Evolutionary conservation across 2,797 vertebrate species (phyloP).

Genomic region (Artibeus lituratus): DNA sequence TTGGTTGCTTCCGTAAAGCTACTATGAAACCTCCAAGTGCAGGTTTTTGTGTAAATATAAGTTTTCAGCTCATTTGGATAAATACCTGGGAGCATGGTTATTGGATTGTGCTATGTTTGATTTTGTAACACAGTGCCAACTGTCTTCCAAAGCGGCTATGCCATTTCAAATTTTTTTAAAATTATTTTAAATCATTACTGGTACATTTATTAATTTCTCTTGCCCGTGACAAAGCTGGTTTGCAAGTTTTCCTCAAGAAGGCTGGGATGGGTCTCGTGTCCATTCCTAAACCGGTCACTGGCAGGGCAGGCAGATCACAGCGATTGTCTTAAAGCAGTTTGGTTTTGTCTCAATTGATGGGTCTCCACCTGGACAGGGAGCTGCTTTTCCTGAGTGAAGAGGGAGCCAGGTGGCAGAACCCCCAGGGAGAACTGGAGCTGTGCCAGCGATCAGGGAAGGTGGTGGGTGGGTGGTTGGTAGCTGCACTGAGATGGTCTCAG

Average conservation of each 20-base stretch:
- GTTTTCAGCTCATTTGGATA: not conserved
- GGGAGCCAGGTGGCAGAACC: not conserved
- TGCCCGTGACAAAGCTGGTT: not conserved
- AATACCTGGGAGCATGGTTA: not conserved
- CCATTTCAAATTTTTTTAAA: not conserved
- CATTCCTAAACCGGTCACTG: not conserved
- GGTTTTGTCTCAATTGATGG: not conserved
- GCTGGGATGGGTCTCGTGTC: no score
- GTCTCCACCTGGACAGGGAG: not conserved
- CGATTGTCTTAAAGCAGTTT: not conserved
- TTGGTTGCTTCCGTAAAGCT: not conserved
- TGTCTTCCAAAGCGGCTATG: not conserved
- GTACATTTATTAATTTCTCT: not conserved
- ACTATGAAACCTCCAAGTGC: fast-evolving
- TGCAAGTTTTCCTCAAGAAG: not conserved
- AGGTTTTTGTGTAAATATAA: not conserved
- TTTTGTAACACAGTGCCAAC: not conserved
- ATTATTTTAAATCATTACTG: not conserved
- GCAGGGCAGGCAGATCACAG: not conserved
- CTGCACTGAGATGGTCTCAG: not conserved
- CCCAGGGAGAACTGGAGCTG: fast-evolving
- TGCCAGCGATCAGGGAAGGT: not conserved
- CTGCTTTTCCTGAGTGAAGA: not conserved
- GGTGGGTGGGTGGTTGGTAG: fast-evolving
- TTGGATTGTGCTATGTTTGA: not conserved